phyloP scores from a whole-genome alignment of 2,113 vertebrate species.

The Lophotis ruficrista region DNA sequence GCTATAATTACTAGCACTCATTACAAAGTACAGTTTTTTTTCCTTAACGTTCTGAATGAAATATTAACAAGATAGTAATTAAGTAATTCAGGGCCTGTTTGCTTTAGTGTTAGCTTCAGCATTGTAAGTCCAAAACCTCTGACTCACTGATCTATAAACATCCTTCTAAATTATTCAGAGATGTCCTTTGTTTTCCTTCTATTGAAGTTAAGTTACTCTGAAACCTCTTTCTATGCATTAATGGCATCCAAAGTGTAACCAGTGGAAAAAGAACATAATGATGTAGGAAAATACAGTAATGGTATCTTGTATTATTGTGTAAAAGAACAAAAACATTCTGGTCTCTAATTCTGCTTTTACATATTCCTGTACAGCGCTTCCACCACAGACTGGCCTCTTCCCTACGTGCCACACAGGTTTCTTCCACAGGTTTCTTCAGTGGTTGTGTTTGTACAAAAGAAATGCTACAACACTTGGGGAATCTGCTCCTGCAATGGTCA shows the following conservation, averaged over 20 bases:
- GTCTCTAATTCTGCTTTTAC: not conserved
- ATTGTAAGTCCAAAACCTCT: not conserved
- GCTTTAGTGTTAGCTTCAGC: not conserved
- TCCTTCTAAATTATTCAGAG: slow-evolving; percentile 30
- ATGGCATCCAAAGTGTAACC: not conserved
- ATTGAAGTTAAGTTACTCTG: not conserved
- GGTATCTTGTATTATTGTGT: not conserved
- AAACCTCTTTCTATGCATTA: not conserved
- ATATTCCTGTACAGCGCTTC: not conserved
- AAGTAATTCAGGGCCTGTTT: slow-evolving; percentile 31
- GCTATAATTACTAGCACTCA: not conserved
- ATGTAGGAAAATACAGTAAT: not conserved
- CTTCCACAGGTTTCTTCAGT: not conserved
- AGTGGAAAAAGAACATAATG: not conserved
- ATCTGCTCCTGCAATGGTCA: not conserved
- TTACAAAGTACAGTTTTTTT: not conserved
- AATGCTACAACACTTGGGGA: not conserved
- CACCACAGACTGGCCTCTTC: not conserved
- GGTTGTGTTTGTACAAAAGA: not conserved
- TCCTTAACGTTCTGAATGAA: slow-evolving; percentile 26
- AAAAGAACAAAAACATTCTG: not conserved
- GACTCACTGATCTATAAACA: not conserved
- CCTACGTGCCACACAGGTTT: not conserved
- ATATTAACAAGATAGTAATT: slow-evolving; percentile 52
- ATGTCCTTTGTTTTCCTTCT: not conserved